Evolutionary conservation across 2,888 invertebrate genomes (phyloP).

Genomic region (Acleris holmiana): DNA sequence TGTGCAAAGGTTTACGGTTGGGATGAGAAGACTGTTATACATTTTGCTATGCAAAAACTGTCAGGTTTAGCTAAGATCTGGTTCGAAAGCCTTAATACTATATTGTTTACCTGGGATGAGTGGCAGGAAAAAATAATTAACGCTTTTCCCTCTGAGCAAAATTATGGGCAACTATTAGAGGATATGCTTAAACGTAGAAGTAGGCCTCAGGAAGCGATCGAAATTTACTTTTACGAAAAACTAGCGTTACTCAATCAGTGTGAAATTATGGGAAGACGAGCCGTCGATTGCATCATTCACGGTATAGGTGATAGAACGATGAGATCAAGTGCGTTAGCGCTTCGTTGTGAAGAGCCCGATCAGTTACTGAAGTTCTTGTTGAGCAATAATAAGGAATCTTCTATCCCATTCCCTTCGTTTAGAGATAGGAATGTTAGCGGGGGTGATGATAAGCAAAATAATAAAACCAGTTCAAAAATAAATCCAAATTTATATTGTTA

Average conservation of each 20-base stretch:
- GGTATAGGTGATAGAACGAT: conserved; percentile 31
- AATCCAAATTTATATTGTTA: conserved; percentile 6
- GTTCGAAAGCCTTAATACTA: background rate
- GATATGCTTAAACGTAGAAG: conserved; percentile 4
- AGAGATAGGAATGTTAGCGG: background rate
- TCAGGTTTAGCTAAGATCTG: background rate
- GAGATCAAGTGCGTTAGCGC: conserved; percentile 32
- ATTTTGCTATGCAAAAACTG: conserved; percentile 2
- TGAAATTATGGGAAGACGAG: background rate
- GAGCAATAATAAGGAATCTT: conserved; percentile 25
- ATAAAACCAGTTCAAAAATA: background rate
- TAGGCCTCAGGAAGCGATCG: background rate
- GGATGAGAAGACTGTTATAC: background rate
- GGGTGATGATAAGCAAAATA: background rate
- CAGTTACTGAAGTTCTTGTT: conserved; percentile 29
- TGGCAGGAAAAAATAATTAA: background rate
- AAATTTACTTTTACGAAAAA: conserved; percentile 14
- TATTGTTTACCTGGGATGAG: background rate
- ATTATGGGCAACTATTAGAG: background rate
- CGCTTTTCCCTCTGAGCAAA: conserved; percentile 8
- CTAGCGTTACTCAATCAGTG: too few relatives aligned
- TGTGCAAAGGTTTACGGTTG: background rate
- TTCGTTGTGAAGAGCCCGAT: conserved; percentile 24
- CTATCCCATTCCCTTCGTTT: background rate
- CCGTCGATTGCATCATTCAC: conserved; percentile 30